Base-by-base conservation (phyloP, 2,888 invertebrate genomes). In the Nesidiocoris tenuis region DNA sequence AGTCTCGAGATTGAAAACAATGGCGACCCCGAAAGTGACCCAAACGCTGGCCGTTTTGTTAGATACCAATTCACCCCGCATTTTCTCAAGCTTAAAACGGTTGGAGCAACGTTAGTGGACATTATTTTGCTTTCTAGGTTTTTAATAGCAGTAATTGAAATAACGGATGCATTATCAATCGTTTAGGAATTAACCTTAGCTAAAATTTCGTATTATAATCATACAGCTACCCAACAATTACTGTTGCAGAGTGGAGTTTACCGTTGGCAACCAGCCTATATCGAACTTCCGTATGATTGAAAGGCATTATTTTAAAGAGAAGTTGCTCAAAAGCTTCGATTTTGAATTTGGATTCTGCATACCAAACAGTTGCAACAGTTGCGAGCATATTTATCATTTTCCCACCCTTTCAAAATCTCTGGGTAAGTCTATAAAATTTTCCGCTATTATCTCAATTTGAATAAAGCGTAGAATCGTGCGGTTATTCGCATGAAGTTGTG, bases 281-380 rank as follows among this genome's bases (percentile, higher is more conserved):
- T 94, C 92, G 83, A 94, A 96, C 83, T 98, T 99, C 85, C 89
- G 98, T 74, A 99, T 98, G 98, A 96, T 98, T 81, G 98, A 98
- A 84, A 90, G 95, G 64, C 98, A 98, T 84, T 98, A 94, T 86
- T 98, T 97, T 85, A 87, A 94, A 77, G 95, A 98, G 82, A 92
- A 91, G 76, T 86, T 97, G 79, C 87, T 98, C 74, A 98, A 99
- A 86, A 96, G 96, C 9, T 98, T 99, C 86, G 98, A 99, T 84
- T 99, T 99, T 87, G 97, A 98, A 84, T 99, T 99, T 87, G 98
- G 98, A 64, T 99, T 97, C 85, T 98, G 98, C 84, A 98, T 99
- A 85, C 98, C 98, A 61, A 94, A 94, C 85, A 98, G 96, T 78
- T 91, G 93, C 82, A 99, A 99, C 84, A 96, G 97, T 12, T 98